Conservation (phyloP, 2,797 vertebrate species). For the Neostethus bicornis region DNA sequence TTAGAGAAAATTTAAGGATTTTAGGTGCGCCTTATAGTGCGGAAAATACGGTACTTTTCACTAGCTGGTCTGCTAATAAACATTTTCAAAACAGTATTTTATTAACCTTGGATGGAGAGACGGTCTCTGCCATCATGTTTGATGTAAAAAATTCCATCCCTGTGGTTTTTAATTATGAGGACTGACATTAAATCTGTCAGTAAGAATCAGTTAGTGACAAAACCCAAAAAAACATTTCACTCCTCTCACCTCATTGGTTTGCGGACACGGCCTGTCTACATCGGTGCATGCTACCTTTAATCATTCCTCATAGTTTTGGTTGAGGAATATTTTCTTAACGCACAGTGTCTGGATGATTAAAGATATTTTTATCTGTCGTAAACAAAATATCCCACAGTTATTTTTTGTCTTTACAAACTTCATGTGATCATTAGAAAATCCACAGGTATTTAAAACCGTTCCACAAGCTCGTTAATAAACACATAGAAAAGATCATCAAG, state of each 20-base stretch:
- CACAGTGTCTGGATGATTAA: slow-evolving; percentile 16
- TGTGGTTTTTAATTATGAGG: not conserved
- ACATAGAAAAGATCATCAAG: too few species aligned
- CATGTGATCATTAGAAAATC: too few species aligned
- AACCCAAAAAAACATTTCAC: slow-evolving; percentile 7
- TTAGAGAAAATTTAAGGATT: too few species aligned
- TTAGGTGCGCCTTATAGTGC: too few species aligned
- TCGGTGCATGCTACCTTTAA: slow-evolving; percentile 26
- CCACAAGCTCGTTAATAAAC: too few species aligned
- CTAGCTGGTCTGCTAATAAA: too few species aligned
- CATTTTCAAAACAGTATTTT: too few species aligned
- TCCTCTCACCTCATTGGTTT: not conserved
- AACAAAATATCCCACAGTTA: not conserved
- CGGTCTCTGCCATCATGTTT: too few species aligned
- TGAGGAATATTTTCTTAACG: slow-evolving; percentile 23
- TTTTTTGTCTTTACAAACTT: too few species aligned
- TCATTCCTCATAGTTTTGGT: slow-evolving; percentile 25
- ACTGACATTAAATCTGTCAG: slow-evolving; percentile 7
- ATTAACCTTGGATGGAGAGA: too few species aligned
- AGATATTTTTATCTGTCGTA: not conserved
- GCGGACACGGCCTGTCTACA: not conserved
- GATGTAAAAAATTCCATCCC: slow-evolving; percentile 2
- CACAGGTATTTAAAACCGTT: too few species aligned
- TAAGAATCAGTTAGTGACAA: slow-evolving; percentile 26
- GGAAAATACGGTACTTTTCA: too few species aligned